phyloP scores from a whole-genome alignment of 1,140 invertebrate genomes.

The Heliothis virescens region DNA sequence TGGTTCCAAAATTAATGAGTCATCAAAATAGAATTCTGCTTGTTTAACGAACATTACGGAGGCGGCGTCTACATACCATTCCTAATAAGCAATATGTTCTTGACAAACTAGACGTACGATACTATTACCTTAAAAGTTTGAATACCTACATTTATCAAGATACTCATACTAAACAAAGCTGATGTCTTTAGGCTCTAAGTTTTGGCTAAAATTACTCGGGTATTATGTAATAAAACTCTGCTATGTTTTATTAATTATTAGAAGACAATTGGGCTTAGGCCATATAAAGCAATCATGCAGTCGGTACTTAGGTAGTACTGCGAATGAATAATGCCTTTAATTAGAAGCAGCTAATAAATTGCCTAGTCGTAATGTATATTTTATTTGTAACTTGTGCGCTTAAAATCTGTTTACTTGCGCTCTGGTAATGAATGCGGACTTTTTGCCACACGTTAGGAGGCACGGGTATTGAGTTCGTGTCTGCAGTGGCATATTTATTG shows the following conservation, averaged over 20 bases:
- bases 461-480: slow-evolving; percentile 52
- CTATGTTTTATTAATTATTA: too few relatives aligned
- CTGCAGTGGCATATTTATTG: slow-evolving; percentile 61
- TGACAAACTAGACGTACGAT: background rate
- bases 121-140: background rate
- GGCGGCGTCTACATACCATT: slow-evolving; percentile 41
- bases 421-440: slow-evolving; percentile 40
- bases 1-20: slow-evolving; percentile 11
- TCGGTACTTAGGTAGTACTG: slow-evolving; percentile 8
- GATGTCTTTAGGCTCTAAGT: too few relatives aligned
- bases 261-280: too few relatives aligned
- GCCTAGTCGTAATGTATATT: slow-evolving; percentile 20
- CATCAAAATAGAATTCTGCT: slow-evolving; percentile 17
- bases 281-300: background rate
- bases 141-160: background rate
- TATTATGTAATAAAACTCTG: too few relatives aligned
- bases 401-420: slow-evolving; percentile 38
- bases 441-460: slow-evolving; percentile 39
- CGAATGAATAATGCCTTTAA: slow-evolving; percentile 20
- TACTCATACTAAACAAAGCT: background rate
- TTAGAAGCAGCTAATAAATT: slow-evolving; percentile 36
- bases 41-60: slow-evolving; percentile 25
- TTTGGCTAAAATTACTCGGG: too few relatives aligned
- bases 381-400: slow-evolving; percentile 33
- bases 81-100: slow-evolving; percentile 28